These are phyloP conservation scores for Laspeyria flexula DNA, from an alignment of 2,888 invertebrate genomes.

Conservation along the genomic window DNA sequence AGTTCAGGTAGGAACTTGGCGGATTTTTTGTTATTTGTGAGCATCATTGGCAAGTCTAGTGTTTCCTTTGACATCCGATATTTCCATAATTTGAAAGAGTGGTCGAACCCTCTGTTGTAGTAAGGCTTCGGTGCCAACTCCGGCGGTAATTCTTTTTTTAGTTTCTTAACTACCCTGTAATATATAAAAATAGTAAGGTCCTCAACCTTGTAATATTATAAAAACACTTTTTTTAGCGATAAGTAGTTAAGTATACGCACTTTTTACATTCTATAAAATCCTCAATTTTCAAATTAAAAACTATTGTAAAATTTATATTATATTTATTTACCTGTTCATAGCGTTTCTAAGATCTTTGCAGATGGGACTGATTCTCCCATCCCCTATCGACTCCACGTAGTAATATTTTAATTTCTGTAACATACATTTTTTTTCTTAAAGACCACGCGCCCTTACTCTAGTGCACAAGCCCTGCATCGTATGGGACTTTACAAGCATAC, in stretches of 20 bases:
- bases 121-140: not conserved
- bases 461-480: too few species aligned
- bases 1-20: slow-evolving; percentile 84
- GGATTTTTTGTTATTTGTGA: slow-evolving; percentile 87
- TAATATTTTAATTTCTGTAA: slow-evolving; percentile 79
- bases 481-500: too few species aligned
- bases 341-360: slow-evolving; percentile 87
- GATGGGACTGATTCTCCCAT: slow-evolving; percentile 90
- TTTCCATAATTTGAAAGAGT: slow-evolving; percentile 89
- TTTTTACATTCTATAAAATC: too few species aligned
- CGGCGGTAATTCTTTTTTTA: not conserved
- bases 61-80: slow-evolving; percentile 91
- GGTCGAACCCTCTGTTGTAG: slow-evolving; percentile 67
- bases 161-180: not conserved
- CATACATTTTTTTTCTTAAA: not conserved
- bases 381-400: slow-evolving; percentile 92
- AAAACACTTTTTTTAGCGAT: too few species aligned
- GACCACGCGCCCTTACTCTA: too few species aligned
- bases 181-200: not conserved
- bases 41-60: slow-evolving; percentile 86
- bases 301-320: too few species aligned
- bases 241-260: too few species aligned
- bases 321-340: slow-evolving; percentile 87
- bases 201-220: not conserved
- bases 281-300: too few species aligned